Conservation (phyloP, 2,113 vertebrate genomes). For the Tachycineta bicolor region DNA sequence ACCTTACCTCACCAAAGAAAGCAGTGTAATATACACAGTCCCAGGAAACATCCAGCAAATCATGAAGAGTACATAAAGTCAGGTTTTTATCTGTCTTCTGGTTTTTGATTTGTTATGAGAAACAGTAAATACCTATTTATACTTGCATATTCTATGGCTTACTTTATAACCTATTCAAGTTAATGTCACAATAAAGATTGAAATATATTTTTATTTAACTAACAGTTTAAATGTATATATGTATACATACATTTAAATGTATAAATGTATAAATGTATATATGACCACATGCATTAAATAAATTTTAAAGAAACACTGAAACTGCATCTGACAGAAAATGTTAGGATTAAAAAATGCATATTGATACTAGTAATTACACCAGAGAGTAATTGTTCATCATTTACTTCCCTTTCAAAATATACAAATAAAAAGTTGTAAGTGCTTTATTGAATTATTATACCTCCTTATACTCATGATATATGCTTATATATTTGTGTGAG, state of each 20-base stretch:
- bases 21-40: not conserved
- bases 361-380: not conserved
- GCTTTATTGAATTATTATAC: not conserved
- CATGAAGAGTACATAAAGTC: not conserved
- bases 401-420: not conserved
- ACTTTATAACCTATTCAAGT: not conserved
- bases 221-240: not conserved
- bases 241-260: not conserved
- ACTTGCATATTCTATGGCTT: not conserved
- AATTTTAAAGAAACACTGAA: not conserved
- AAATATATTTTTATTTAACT: not conserved
- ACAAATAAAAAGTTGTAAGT: not conserved
- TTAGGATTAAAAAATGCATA: not conserved
- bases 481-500: not conserved
- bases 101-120: not conserved
- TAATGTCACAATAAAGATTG: not conserved
- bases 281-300: not conserved
- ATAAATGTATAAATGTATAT: not conserved
- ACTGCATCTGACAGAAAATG: not conserved
- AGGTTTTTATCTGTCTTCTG: not conserved
- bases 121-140: not conserved
- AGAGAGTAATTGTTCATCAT: not conserved
- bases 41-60: not conserved
- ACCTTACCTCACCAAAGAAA: not conserved
- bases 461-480: not conserved